A percentile compares a stretch with the other conserved stretches of the same genome.
Evolutionary conservation across 2,888 invertebrate genomes (phyloP).

Genomic region (Amphiduros pacificus): DNA sequence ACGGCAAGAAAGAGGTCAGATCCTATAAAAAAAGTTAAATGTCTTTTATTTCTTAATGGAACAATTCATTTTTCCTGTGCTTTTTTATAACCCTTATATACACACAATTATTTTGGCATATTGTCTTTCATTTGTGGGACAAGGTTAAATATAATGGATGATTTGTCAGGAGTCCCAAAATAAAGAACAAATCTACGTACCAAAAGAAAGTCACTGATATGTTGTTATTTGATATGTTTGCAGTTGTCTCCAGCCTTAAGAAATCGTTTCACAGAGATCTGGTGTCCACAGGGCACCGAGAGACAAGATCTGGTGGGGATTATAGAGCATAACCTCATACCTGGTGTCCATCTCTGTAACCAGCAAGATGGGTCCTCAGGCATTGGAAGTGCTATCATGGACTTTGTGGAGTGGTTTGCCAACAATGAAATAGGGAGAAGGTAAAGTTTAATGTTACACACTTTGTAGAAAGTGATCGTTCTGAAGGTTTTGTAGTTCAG

Average conservation of each 20-base stretch:
- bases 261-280: slow-evolving; percentile 98
- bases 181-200: too few relatives aligned
- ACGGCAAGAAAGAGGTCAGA: slow-evolving; percentile 90
- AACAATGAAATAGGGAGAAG: slow-evolving; percentile 71
- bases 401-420: slow-evolving; percentile 79
- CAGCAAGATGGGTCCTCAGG: slow-evolving; percentile 41
- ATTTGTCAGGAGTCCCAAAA: too few relatives aligned
- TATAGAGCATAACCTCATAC: slow-evolving; percentile 75
- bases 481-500: too few relatives aligned
- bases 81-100: background rate
- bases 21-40: background rate
- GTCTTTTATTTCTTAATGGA: background rate
- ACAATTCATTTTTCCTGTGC: background rate
- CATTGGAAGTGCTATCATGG: slow-evolving; percentile 73
- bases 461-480: too few relatives aligned
- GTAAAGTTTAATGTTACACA: too few relatives aligned
- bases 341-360: slow-evolving; percentile 64
- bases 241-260: slow-evolving; percentile 90
- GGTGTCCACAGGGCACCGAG: slow-evolving; percentile 72
- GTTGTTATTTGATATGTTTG: background rate
- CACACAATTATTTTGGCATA: background rate
- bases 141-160: background rate
- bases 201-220: too few relatives aligned
- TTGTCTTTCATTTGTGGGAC: background rate
- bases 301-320: slow-evolving; percentile 78